Evolutionary conservation across 2,797 vertebrate species (phyloP).

Genomic region (Epinephelus awoara): DNA sequence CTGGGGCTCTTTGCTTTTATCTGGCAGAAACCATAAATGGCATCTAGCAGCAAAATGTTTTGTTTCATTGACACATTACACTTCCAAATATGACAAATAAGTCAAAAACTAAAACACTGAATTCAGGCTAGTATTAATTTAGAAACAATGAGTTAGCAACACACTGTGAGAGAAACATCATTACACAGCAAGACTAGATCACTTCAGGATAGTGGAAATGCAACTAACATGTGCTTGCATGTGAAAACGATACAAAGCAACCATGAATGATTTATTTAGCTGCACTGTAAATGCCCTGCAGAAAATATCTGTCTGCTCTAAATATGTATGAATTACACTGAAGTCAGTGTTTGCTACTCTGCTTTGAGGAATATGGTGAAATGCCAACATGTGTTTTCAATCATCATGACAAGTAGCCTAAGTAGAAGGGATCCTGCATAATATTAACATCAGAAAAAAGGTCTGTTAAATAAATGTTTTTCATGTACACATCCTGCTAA

Average conservation of each 20-base stretch:
- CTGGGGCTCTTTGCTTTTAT: conserved; percentile 45
- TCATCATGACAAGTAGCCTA: not conserved
- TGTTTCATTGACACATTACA: conserved; percentile 17
- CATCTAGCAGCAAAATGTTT: conserved; percentile 40
- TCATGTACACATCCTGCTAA: not conserved
- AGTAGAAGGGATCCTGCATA: not conserved
- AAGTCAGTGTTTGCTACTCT: not conserved
- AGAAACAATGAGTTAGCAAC: not conserved
- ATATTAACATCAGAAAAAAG: not conserved
- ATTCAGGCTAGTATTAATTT: not conserved
- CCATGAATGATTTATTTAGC: conserved; percentile 4
- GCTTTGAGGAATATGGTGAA: not conserved
- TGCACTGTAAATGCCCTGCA: conserved; percentile 6
- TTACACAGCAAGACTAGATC: conserved; percentile 16
- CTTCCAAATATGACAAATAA: conserved; percentile 23
- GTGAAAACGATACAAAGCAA: conserved; percentile 5
- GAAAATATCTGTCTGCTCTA: not conserved
- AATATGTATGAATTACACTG: not conserved
- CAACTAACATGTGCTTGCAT: not conserved
- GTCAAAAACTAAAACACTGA: conserved; percentile 3
- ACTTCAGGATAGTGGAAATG: conserved; percentile 9
- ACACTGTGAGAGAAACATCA: not conserved
- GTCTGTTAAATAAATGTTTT: not conserved
- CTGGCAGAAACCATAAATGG: conserved; percentile 21
- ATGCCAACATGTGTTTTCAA: not conserved